Conservation (phyloP, 2,888 invertebrate species). For the Brachypalpus laphriformis region DNA sequence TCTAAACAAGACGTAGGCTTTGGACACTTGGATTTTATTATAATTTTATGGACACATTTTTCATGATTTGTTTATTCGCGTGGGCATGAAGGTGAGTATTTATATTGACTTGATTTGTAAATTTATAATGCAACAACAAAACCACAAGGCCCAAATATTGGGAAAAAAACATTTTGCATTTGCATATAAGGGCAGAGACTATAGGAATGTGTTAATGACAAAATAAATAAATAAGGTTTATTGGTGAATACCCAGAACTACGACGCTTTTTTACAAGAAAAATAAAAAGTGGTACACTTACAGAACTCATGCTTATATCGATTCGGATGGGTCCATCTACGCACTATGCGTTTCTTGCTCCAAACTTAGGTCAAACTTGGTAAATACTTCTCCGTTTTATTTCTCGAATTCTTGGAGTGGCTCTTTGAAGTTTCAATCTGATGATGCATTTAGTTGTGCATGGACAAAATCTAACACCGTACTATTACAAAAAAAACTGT, state of each 20-base stretch:
- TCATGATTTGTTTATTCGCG: background rate
- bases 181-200: background rate
- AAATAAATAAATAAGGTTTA: background rate
- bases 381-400: too few species aligned
- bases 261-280: background rate
- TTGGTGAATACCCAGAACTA: background rate
- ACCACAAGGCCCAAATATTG: background rate
- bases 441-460: too few species aligned
- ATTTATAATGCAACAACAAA: background rate
- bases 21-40: background rate
- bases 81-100: background rate
- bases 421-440: too few species aligned
- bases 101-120: background rate
- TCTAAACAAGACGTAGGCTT: background rate
- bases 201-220: background rate
- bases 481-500: too few species aligned
- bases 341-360: too few species aligned
- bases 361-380: too few species aligned
- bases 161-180: background rate
- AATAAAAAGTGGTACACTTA: too few species aligned
- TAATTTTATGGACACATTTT: conserved; percentile 13
- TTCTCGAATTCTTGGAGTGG: too few species aligned
- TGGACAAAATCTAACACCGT: too few species aligned
- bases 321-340: too few species aligned
- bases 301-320: too few species aligned